A percentile compares a stretch with the other conserved stretches of the same genome.
phyloP scores from a whole-genome alignment of 2,888 invertebrate genomes.

The Drosophila crucigera region DNA sequence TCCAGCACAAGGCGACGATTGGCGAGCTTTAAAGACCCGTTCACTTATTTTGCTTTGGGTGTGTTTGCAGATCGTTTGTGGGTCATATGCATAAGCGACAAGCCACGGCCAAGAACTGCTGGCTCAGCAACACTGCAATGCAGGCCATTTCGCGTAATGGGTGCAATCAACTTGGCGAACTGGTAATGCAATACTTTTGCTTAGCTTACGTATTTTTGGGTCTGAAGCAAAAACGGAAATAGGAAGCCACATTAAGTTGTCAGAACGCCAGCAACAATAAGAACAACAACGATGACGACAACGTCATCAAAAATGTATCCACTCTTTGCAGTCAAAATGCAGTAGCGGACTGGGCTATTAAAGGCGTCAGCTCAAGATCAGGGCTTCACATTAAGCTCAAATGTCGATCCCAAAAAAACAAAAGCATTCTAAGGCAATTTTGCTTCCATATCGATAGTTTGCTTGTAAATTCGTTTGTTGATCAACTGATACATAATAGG shows the following conservation, averaged over 20 bases:
- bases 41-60: conserved; percentile 52
- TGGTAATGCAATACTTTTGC: conserved; percentile 53
- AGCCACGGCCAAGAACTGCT: conserved; percentile 46
- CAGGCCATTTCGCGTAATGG: conserved; percentile 59
- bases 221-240: conserved; percentile 62
- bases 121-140: conserved; percentile 52
- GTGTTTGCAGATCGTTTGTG: conserved; percentile 65
- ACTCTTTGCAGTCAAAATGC: background rate
- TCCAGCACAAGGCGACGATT: conserved; percentile 48
- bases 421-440: background rate
- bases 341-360: background rate
- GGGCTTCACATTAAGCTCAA: background rate
- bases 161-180: conserved; percentile 57
- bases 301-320: conserved; percentile 28
- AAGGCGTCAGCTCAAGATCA: background rate
- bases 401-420: background rate
- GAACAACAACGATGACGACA: conserved; percentile 23
- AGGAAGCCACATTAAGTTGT: conserved; percentile 63
- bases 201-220: conserved; percentile 12
- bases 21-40: conserved; percentile 32
- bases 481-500: background rate
- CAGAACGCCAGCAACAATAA: background rate
- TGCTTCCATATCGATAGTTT: background rate
- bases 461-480: background rate
- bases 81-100: conserved; percentile 65